Conservation (phyloP, 2,797 vertebrate species). For the Serranus cabrilla region DNA sequence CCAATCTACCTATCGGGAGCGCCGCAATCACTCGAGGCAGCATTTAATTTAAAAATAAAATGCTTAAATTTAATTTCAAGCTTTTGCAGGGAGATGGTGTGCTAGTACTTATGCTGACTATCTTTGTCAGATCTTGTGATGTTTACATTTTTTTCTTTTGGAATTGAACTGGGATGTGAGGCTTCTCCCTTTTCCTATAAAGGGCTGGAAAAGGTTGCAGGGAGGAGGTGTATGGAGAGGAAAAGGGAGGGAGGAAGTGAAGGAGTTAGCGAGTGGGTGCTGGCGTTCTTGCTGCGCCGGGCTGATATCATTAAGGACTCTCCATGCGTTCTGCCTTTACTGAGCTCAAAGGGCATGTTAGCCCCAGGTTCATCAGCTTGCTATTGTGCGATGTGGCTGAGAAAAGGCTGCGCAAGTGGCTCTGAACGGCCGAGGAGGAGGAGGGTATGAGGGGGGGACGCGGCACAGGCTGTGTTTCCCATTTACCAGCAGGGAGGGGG, state of each 20-base stretch:
- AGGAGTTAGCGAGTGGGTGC: constrained; percentile 44
- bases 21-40: constrained; percentile 62
- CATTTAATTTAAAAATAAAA: constrained; percentile 74
- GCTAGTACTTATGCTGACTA: constrained; percentile 45
- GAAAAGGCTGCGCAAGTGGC: constrained; percentile 62
- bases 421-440: constrained; percentile 49
- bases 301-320: constrained; percentile 80
- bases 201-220: constrained; percentile 14
- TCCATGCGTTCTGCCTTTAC: constrained; percentile 70
- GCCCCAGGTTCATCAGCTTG: constrained; percentile 78
- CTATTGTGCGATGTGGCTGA: constrained; percentile 71
- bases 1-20: constrained; percentile 68
- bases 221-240: constrained; percentile 17
- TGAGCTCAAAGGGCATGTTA: constrained; percentile 79
- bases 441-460: constrained; percentile 11
- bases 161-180: constrained; percentile 20
- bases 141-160: constrained; percentile 36
- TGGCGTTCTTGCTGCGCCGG: constrained; percentile 50
- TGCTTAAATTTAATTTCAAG: constrained; percentile 67
- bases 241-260: constrained; percentile 25
- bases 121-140: constrained; percentile 55
- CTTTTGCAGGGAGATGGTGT: constrained; percentile 46
- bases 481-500: constrained; percentile 66
- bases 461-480: constrained; percentile 64
- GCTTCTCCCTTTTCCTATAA: constrained; percentile 2